Percentiles rank a stretch among this genome's conserved stretches.
Evolutionary conservation across 2,797 vertebrate species (phyloP).

Genomic region (Ficedula albicollis): DNA sequence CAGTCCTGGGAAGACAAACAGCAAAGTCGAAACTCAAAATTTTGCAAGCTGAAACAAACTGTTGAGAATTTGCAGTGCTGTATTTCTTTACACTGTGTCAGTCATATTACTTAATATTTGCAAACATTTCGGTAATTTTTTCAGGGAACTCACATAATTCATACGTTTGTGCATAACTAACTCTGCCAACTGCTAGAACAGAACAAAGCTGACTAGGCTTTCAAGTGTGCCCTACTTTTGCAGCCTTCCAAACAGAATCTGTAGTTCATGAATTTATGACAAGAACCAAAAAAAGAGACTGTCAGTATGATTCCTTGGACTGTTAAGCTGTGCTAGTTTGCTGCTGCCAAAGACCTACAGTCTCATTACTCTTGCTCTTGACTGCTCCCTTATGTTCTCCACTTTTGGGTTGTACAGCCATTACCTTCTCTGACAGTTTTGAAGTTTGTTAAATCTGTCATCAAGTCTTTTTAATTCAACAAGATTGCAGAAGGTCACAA

Average conservation of each 20-base stretch:
- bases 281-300: not conserved
- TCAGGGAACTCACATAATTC: not conserved
- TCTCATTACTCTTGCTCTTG: not conserved
- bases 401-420: not conserved
- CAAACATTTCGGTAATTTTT: not conserved
- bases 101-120: not conserved
- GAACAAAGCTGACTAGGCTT: slow-evolving; percentile 28
- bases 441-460: not conserved
- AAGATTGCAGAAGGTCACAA: not conserved
- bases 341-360: not conserved
- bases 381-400: not conserved
- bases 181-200: not conserved
- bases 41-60: not conserved
- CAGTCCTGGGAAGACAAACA: not conserved
- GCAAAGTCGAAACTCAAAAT: not conserved
- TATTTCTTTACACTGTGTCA: not conserved
- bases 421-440: not conserved
- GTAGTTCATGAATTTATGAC: slow-evolving; percentile 22
- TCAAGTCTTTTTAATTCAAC: not conserved
- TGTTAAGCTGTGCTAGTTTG: not conserved
- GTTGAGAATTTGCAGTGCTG: not conserved
- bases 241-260: not conserved
- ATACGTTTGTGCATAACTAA: not conserved
- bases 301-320: not conserved
- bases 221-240: slow-evolving; percentile 32